Percentiles rank a stretch among this genome's conserved stretches.
Evolutionary conservation across 2,797 vertebrate species (phyloP).

Genomic region (Prionace glauca): DNA sequence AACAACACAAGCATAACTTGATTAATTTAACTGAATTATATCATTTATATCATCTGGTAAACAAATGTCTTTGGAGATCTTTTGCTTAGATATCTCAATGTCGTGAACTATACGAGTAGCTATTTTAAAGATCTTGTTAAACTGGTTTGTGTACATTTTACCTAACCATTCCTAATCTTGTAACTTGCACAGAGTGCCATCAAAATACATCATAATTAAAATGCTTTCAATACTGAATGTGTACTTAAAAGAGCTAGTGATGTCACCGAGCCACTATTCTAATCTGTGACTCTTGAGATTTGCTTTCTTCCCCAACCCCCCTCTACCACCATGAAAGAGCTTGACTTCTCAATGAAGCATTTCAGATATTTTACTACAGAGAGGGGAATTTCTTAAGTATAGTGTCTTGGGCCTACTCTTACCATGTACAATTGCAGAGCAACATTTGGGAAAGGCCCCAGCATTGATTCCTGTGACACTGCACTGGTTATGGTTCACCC

Average conservation of each 20-base stretch:
- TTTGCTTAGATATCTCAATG: background rate
- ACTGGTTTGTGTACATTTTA: background rate
- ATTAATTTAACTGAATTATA: background rate
- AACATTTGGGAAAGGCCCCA: background rate
- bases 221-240: background rate
- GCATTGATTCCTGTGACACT: too few relatives aligned
- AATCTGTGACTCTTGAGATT: background rate
- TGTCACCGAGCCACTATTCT: background rate
- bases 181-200: background rate
- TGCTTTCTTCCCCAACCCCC: background rate
- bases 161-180: background rate
- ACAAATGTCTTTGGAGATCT: background rate
- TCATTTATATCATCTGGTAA: background rate
- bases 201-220: background rate
- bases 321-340: background rate
- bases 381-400: background rate
- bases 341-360: too few relatives aligned
- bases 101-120: background rate
- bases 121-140: constrained; percentile 10
- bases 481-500: too few relatives aligned
- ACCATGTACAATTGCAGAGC: background rate
- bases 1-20: background rate
- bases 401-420: background rate
- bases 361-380: background rate
- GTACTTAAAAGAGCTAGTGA: background rate